These are phyloP conservation scores for Cnemophilus loriae DNA, from an alignment of 2,113 vertebrate genomes.

Conservation along the genomic window DNA sequence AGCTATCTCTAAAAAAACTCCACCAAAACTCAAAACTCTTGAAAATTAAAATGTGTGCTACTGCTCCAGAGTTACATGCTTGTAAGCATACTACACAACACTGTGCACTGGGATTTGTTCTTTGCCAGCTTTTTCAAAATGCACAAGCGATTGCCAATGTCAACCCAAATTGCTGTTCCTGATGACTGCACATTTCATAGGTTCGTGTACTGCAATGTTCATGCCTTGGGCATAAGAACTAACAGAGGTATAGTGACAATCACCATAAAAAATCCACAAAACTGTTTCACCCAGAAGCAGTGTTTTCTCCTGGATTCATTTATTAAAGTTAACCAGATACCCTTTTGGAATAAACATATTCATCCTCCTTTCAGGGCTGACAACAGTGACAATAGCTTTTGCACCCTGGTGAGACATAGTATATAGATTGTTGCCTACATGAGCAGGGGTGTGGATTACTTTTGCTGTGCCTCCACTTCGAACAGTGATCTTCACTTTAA, in stretches of 20 bases:
- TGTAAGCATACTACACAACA: slow-evolving; percentile 37
- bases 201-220: background rate
- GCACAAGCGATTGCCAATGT: slow-evolving; percentile 15
- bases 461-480: slow-evolving; percentile 32
- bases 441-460: slow-evolving; percentile 19
- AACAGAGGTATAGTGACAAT: slow-evolving; percentile 52
- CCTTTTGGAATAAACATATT: slow-evolving; percentile 61
- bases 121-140: slow-evolving; percentile 44
- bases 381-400: slow-evolving; percentile 54
- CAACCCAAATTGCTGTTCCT: slow-evolving; percentile 38
- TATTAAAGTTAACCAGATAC: slow-evolving; percentile 59
- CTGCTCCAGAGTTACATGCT: slow-evolving; percentile 16
- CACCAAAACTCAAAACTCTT: slow-evolving; percentile 62
- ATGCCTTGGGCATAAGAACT: background rate
- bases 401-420: slow-evolving; percentile 53
- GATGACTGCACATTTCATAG: background rate
- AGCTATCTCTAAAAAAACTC: slow-evolving; percentile 3
- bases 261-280: slow-evolving; percentile 57
- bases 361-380: slow-evolving; percentile 62
- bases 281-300: slow-evolving; percentile 66
- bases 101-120: slow-evolving; percentile 11
- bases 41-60: slow-evolving; percentile 30
- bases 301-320: slow-evolving; percentile 72
- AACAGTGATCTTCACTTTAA: slow-evolving; percentile 17
- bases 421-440: background rate